A percentile compares a stretch with the other conserved stretches of the same genome.
These are phyloP conservation scores for Mesoligia furuncula DNA, from an alignment of 2,888 invertebrate genomes.

Conservation along the genomic window DNA sequence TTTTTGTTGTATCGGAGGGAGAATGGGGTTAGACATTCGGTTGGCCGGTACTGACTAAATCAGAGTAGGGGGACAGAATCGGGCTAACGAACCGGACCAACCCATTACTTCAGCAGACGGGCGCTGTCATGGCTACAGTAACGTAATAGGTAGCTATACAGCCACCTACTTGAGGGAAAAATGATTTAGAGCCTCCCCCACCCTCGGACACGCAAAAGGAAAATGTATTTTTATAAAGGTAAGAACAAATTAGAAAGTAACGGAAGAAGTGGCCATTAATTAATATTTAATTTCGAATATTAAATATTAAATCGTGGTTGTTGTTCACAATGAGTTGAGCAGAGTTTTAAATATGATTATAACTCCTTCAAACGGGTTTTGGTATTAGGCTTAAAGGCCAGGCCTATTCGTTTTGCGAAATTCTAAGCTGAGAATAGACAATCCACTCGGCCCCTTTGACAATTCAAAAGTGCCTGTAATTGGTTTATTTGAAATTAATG, in stretches of 20 bases:
- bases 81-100: conserved; percentile 75
- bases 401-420: not conserved
- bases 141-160: conserved; percentile 57
- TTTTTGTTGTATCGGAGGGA: conserved; percentile 55
- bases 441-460: not conserved
- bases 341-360: conserved; percentile 6
- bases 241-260: conserved; percentile 56
- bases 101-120: conserved; percentile 72
- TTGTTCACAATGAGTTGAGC: not conserved
- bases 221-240: conserved; percentile 58
- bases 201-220: conserved; percentile 43
- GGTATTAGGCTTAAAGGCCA: not conserved
- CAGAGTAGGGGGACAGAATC: conserved; percentile 64
- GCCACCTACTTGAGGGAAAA: conserved; percentile 57
- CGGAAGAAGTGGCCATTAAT: conserved; percentile 54
- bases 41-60: conserved; percentile 56
- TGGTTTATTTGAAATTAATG: too few species aligned
- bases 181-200: conserved; percentile 56
- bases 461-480: too few species aligned
- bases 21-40: conserved; percentile 57
- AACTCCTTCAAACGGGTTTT: not conserved
- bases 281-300: conserved; percentile 49
- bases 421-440: not conserved
- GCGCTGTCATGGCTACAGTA: conserved; percentile 66
- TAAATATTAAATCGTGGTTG: conserved; percentile 24